A percentile compares a stretch with the other conserved stretches of the same genome.
phyloP scores from a whole-genome alignment of 2,797 vertebrate genomes.

The Falco biarmicus region DNA sequence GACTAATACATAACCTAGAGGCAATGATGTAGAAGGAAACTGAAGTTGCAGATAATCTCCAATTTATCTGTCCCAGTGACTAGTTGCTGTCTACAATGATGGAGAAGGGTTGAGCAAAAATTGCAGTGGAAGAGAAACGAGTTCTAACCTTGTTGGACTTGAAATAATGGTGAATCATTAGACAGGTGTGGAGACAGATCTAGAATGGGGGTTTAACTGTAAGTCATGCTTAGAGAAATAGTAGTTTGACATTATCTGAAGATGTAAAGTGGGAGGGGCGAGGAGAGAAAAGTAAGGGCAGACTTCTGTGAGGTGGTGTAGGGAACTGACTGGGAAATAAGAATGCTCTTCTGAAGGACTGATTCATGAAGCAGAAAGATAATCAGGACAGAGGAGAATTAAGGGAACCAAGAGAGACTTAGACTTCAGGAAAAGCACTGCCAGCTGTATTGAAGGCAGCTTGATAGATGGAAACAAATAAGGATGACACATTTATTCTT shows the following conservation, averaged over 20 bases:
- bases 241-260: not conserved
- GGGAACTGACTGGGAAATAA: not conserved
- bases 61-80: not conserved
- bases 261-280: accelerated
- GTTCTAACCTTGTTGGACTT: not conserved
- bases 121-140: not conserved
- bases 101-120: not conserved
- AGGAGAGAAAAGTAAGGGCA: not conserved
- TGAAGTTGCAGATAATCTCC: not conserved
- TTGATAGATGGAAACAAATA: not conserved
- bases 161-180: not conserved
- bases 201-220: not conserved
- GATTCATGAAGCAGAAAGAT: not conserved
- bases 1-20: not conserved
- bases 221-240: not conserved
- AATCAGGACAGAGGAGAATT: not conserved
- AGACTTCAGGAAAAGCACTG: not conserved
- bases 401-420: not conserved
- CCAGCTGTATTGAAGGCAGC: not conserved
- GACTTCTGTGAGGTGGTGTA: not conserved
- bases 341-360: not conserved
- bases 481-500: not conserved
- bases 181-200: not conserved
- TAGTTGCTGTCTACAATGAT: not conserved
- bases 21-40: not conserved